These are phyloP conservation scores for Crax fasciolata DNA, from an alignment of 2,797 vertebrate genomes.

Conservation along the genomic window DNA sequence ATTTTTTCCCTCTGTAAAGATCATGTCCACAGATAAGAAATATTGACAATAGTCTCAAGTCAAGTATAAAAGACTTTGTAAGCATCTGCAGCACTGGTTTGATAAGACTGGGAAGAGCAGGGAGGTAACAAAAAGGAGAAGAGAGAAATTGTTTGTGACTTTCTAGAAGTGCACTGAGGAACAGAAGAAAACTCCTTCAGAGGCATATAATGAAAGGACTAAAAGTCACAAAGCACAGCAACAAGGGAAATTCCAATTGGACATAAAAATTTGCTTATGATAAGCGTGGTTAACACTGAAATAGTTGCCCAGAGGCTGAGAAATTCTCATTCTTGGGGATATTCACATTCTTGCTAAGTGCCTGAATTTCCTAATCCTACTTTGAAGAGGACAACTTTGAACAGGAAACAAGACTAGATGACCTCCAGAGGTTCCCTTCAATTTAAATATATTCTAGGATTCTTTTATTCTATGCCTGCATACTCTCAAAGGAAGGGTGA, in stretches of 20 bases:
- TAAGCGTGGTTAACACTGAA: not conserved
- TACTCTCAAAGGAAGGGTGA: not conserved
- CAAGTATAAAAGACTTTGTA: not conserved
- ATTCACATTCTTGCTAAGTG: not conserved
- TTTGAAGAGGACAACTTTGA: not conserved
- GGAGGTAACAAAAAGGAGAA: not conserved
- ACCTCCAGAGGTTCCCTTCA: not conserved
- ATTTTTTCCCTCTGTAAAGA: not conserved
- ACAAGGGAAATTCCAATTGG: not conserved
- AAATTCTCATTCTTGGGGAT: not conserved
- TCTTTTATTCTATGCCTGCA: not conserved
- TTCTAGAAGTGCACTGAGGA: accelerated
- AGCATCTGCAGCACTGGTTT: not conserved
- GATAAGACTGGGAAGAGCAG: not conserved
- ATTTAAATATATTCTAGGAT: not conserved
- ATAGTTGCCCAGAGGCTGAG: not conserved
- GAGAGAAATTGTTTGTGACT: not conserved
- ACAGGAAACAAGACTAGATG: not conserved
- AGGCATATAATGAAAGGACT: not conserved
- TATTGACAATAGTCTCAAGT: not conserved
- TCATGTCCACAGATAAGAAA: not conserved
- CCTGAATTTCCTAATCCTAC: not conserved
- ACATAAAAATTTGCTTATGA: not conserved
- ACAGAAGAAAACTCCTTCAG: not conserved
- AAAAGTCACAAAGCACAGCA: not conserved